Base-by-base conservation (phyloP, 2,888 invertebrate genomes). In the Acanthococcus lagerstroemiae region DNA sequence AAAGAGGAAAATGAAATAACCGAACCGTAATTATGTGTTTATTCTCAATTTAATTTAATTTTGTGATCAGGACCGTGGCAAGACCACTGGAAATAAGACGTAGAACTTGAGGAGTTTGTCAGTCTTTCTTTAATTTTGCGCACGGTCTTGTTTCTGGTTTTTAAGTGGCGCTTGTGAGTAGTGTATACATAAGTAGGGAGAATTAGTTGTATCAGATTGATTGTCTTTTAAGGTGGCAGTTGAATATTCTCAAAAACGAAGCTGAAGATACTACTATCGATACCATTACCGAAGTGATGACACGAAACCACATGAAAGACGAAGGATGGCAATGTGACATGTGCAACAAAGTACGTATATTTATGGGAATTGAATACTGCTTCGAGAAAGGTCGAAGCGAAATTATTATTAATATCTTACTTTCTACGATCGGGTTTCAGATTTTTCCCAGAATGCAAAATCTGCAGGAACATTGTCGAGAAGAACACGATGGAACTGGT, bases 381-480 rank as follows among this genome's bases (percentile, higher is more conserved):
- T 46, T 61, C 17, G 15, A n/a, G n/a, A n/a, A n/a, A n/a, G n/a
- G n/a, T n/a, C n/a, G n/a, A n/a, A n/a, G n/a, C n/a, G n/a, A n/a
- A n/a, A n/a, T n/a, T n/a, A n/a, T n/a, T n/a, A n/a, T n/a, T n/a
- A n/a, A n/a, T n/a, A n/a, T 37, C 37, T 37, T 37, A 9, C 7
- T 37, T 37, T 12, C 37, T 37, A 37, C 37, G n/a, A 37, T n/a
- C n/a, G n/a, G 4, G 15, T 61, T 21, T 15, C 50, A 52, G 52
- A 30, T n/a, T 65, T 65, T 52, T 55, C 37, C 54, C 37, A 17
- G 37, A 19, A 44, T 27, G 65, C 52, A 65, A 21, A 21, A 27
- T n/a, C 27, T 60, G 7, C 46, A 60, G 25, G 17, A 60, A 15
- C 60, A 60, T 46, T 60, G 60, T 46, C 45, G 60, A n/a, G 50